Evolutionary conservation across 1,140 invertebrate genomes (phyloP).

Genomic region (Drosophila malerkotliana): DNA sequence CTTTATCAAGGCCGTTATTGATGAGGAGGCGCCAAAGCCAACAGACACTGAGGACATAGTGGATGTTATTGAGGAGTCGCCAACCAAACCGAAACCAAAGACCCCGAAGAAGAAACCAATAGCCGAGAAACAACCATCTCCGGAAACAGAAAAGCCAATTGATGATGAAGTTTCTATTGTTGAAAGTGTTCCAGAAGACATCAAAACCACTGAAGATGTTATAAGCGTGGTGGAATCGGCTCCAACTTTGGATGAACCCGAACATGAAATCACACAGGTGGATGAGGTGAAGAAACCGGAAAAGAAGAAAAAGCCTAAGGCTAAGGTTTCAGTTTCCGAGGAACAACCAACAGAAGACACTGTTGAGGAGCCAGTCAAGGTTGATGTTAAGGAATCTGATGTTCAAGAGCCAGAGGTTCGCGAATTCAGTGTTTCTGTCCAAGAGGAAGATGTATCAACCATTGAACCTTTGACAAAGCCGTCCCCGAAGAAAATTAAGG

Average conservation of each 20-base stretch:
- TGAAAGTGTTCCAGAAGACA: constrained; percentile 26
- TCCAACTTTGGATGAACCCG: constrained; percentile 25
- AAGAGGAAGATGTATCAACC: constrained; percentile 32
- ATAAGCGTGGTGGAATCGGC: constrained; percentile 25
- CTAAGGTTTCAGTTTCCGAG: constrained; percentile 40
- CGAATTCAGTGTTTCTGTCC: constrained; percentile 30
- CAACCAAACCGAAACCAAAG: constrained; percentile 10
- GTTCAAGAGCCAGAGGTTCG: constrained; percentile 36
- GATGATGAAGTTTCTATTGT: constrained; percentile 27
- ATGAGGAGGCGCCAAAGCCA: constrained; percentile 60
- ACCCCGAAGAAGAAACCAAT: constrained; percentile 48
- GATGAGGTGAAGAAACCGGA: constrained; percentile 34
- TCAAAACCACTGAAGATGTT: not conserved
- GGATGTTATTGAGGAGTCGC: constrained; percentile 19
- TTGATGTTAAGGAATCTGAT: constrained; percentile 47
- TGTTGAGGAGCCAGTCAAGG: constrained; percentile 8
- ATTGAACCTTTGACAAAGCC: constrained; percentile 23
- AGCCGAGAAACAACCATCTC: constrained; percentile 16
- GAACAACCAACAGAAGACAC: constrained; percentile 35
- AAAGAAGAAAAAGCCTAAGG: constrained; percentile 75
- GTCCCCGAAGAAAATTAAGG: constrained; percentile 22
- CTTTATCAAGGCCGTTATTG: constrained; percentile 63
- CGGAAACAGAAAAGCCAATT: constrained; percentile 11
- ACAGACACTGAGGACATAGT: constrained; percentile 30
- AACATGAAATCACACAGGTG: constrained; percentile 5